phyloP scores from a whole-genome alignment of 2,113 vertebrate species.

The Callorhinus ursinus region DNA sequence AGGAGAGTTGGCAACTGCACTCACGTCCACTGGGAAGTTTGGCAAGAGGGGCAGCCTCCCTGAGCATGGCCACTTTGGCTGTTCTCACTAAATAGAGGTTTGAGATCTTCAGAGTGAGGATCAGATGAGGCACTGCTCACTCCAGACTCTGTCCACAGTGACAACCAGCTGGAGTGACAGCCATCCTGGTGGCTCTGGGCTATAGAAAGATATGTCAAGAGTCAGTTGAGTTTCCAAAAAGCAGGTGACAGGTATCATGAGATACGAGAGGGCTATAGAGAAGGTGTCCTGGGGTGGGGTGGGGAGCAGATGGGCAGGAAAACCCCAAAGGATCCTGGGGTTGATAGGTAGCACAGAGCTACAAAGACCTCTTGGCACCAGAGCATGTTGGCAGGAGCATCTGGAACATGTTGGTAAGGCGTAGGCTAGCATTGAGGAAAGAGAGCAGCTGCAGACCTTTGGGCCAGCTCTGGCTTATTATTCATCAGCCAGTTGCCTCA shows the following conservation, averaged over 20 bases:
- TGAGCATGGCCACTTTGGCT: neutral
- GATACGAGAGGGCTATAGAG: neutral
- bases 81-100: neutral
- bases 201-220: neutral
- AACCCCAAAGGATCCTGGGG: neutral
- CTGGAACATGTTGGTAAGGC: neutral
- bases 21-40: neutral
- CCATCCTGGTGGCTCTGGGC: neutral
- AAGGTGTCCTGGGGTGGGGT: neutral
- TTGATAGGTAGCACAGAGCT: neutral
- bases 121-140: no score
- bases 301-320: neutral
- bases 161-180: neutral
- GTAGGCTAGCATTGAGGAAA: neutral
- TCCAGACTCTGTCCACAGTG: neutral
- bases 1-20: rapidly evolving
- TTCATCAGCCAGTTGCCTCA: rapidly evolving
- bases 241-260: neutral
- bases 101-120: neutral
- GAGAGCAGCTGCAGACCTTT: neutral
- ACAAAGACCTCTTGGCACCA: neutral
- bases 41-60: neutral
- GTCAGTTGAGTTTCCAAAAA: neutral
- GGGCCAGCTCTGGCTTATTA: neutral
- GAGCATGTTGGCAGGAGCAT: neutral